A percentile compares a stretch with the other conserved stretches of the same genome.
phyloP scores from a whole-genome alignment of 2,797 vertebrate genomes.

The Mus caroli region DNA sequence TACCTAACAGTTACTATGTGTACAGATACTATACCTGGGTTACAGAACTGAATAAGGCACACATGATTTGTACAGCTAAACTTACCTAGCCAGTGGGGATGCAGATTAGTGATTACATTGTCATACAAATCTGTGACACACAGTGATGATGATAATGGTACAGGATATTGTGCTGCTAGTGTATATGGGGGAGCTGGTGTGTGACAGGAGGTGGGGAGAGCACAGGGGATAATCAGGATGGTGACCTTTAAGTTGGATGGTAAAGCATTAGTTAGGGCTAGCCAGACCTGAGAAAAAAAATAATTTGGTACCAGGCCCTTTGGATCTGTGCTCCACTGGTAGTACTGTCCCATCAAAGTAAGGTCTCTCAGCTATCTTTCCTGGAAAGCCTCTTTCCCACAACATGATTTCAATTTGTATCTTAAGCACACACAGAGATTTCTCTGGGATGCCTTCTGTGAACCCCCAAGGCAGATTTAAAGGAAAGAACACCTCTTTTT shows the following conservation, averaged over 20 bases:
- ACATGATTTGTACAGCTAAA: not conserved
- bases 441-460: not conserved
- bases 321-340: not conserved
- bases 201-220: not conserved
- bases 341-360: not conserved
- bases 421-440: not conserved
- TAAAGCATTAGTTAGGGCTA: not conserved
- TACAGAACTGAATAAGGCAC: slow-evolving; percentile 13
- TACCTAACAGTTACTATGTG: not conserved
- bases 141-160: not conserved
- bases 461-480: not conserved
- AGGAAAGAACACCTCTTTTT: not conserved
- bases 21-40: not conserved
- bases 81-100: not conserved
- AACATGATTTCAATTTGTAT: not conserved
- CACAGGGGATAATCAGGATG: not conserved
- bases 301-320: not conserved
- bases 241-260: not conserved
- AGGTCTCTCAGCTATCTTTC: not conserved
- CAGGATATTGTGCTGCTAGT: not conserved
- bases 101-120: not conserved
- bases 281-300: not conserved
- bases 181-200: not conserved
- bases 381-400: not conserved
- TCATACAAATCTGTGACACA: not conserved